phyloP scores from a whole-genome alignment of 2,113 vertebrate species.

The Gobio gobio region DNA sequence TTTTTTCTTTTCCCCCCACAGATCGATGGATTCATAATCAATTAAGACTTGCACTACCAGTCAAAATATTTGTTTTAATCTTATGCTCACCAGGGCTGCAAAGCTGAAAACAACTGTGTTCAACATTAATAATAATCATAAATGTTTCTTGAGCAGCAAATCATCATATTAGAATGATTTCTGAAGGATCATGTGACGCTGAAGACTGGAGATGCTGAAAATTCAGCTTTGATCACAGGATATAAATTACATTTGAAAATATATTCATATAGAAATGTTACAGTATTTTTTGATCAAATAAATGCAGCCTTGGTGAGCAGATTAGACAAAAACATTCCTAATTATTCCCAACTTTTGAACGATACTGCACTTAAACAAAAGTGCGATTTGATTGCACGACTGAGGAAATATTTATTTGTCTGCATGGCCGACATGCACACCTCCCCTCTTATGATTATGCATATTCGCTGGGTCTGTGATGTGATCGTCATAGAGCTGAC shows the following conservation, averaged over 20 bases:
- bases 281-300: background rate
- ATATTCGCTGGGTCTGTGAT: conserved; percentile 68
- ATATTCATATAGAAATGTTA: background rate
- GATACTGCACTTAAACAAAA: background rate
- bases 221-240: background rate
- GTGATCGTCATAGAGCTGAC: conserved; percentile 75
- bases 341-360: background rate
- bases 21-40: background rate
- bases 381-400: background rate
- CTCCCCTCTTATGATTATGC: conserved; percentile 67
- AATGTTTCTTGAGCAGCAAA: background rate
- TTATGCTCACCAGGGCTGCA: too few relatives aligned
- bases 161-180: background rate
- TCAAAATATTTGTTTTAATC: background rate
- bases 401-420: background rate
- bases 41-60: background rate
- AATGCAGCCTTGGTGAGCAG: background rate
- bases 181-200: background rate
- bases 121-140: too few relatives aligned
- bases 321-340: background rate
- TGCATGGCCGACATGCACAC: background rate
- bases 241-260: background rate
- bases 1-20: background rate
- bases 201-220: too few relatives aligned
- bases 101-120: too few relatives aligned